These are phyloP conservation scores for Sitophilus oryzae DNA, from an alignment of 1,140 invertebrate species.

Conservation along the genomic window DNA sequence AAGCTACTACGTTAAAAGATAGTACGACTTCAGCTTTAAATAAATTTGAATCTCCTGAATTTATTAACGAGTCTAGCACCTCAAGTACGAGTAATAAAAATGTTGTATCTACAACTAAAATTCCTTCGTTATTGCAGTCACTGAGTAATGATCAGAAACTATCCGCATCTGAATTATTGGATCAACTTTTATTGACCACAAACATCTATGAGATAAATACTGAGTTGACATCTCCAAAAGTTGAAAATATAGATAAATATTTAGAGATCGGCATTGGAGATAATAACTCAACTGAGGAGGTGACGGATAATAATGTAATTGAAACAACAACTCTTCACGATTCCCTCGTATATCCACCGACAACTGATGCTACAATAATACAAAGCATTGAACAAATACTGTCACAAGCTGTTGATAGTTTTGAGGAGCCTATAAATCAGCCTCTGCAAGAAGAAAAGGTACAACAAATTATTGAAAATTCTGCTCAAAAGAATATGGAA, in stretches of 20 bases:
- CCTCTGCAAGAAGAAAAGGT: constrained; percentile 21
- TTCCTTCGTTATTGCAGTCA: constrained; percentile 12
- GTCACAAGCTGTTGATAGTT: constrained; percentile 34
- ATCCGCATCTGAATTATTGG: constrained; percentile 23
- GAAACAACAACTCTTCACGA: constrained; percentile 17
- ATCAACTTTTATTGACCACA: constrained; percentile 34
- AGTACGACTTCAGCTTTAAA: no score
- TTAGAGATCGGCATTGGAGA: background rate
- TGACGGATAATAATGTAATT: background rate
- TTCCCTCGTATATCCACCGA: constrained; percentile 7
- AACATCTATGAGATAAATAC: constrained; percentile 40
- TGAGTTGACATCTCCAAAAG: constrained; percentile 20
- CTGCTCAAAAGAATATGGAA: constrained; percentile 37
- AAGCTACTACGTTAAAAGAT: no score
- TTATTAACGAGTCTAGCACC: background rate
- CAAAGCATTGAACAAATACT: constrained; percentile 37
- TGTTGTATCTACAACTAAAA: background rate
- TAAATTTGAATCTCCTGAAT: no score
- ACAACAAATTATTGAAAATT: constrained; percentile 19
- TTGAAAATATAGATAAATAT: background rate
- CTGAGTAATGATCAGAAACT: constrained; percentile 16
- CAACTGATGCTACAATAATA: constrained; percentile 27
- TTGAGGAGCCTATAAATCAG: constrained; percentile 16
- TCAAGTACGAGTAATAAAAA: background rate
- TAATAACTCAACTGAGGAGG: background rate